Base-by-base conservation (phyloP, 2,797 vertebrate genomes). In the Babyrousa celebensis region DNA sequence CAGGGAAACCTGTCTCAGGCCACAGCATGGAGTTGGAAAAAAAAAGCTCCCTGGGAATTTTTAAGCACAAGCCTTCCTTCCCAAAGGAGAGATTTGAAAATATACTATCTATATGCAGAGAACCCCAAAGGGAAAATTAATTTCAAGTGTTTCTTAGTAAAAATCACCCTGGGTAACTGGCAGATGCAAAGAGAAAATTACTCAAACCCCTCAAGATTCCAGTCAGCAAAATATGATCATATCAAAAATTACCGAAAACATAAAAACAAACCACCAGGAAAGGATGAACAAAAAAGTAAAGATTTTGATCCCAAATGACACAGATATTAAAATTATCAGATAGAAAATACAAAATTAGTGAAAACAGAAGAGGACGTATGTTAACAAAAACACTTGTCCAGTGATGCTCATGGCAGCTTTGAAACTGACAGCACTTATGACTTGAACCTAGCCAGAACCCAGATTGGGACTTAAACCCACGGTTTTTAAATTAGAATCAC, bases 111-210 rank as follows among this genome's bases (percentile, higher is more conserved):
- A 58, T 58, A 56, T 65, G 29, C 43, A 62, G 65, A n/a, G 29
- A 58, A 78, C 16, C 87, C 29, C 95, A 71, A 23, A 87, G 62
- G 75, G 60, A 91, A 95, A 77, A 87, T 85, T 68, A 95, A 72
- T 62, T 79, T 83, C 48, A 56, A 96, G 89, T 56, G 56, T 32
- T 93, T 91, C 79, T 84, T 67, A 4, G 14, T 88, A 65, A 88
- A 67, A 93, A 94, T 74, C 40, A 68, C 62, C 58, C 23, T 56
- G n/a, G 52, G 63, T 52, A 82, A 23, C 68, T 78, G 20, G 29
- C 52, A 93, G 89, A 54, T 3, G n/a, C 84, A 89, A 63, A 72
- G 56, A 72, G 40, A 60, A 93, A 96, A 92, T 6, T 5, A 5
- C 25, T 62, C 48, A 40, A 83, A 94, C 62, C 43, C 48, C 56